Conservation (phyloP, 2,113 vertebrate species). For the Anarrhichthys ocellatus region DNA sequence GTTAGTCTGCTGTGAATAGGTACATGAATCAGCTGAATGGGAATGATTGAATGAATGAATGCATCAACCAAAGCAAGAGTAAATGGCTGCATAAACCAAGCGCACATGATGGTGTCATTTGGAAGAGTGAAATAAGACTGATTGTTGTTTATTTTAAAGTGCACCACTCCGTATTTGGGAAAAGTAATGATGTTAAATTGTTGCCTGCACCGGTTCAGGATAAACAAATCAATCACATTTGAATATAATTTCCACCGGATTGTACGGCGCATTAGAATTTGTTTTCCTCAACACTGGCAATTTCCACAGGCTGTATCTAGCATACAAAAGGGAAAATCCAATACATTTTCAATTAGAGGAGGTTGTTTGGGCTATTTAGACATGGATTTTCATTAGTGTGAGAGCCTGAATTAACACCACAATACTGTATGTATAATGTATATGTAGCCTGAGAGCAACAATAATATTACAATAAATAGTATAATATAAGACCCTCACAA, state of each 20-base stretch:
- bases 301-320: conserved; percentile 38
- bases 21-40: conserved; percentile 42
- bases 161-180: conserved; percentile 46
- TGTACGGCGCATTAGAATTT: conserved; percentile 58
- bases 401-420: conserved; percentile 20
- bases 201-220: conserved; percentile 36
- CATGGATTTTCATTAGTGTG: conserved; percentile 23
- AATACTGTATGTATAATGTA: not conserved
- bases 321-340: conserved; percentile 34
- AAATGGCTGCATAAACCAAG: conserved; percentile 41
- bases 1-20: conserved; percentile 25
- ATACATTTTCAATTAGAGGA: conserved; percentile 45
- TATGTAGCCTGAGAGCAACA: conserved; percentile 13
- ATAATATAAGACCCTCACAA: not conserved
- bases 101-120: conserved; percentile 47
- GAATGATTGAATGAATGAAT: conserved; percentile 43
- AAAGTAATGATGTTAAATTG: conserved; percentile 41
- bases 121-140: conserved; percentile 44
- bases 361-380: conserved; percentile 31
- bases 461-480: not conserved
- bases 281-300: conserved; percentile 55
- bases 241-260: conserved; percentile 61
- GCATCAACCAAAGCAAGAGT: conserved; percentile 38
- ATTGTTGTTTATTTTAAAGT: conserved; percentile 57
- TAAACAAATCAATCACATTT: conserved; percentile 75